phyloP scores from a whole-genome alignment of 2,797 vertebrate genomes.

The Falco berigora region DNA sequence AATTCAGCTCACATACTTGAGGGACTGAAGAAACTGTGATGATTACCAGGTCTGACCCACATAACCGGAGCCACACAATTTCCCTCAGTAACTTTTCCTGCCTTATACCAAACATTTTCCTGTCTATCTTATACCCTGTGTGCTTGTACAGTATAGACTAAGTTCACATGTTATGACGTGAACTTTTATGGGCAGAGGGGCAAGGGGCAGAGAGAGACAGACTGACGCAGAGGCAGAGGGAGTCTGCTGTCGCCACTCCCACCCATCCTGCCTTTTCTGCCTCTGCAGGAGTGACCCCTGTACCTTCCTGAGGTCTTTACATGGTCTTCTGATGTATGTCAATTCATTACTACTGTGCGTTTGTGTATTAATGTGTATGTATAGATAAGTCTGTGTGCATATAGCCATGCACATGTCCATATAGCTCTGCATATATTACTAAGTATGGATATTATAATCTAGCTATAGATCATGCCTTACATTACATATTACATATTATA shows the following conservation, averaged over 20 bases:
- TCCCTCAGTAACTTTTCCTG: background rate
- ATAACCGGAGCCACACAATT: background rate
- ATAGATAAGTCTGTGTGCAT: background rate
- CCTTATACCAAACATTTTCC: background rate
- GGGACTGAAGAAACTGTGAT: accelerated
- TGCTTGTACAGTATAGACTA: background rate
- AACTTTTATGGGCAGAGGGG: background rate
- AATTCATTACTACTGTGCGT: background rate
- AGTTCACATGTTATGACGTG: accelerated
- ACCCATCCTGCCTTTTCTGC: background rate
- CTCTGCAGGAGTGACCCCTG: background rate
- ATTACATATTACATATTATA: background rate
- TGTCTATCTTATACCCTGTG: background rate
- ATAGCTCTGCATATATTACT: background rate
- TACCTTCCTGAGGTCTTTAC: background rate
- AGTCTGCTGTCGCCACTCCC: background rate
- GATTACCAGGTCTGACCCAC: background rate
- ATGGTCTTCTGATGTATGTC: background rate
- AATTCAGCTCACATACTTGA: background rate
- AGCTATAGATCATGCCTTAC: background rate
- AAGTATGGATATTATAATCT: background rate
- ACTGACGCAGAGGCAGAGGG: background rate
- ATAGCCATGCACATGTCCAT: accelerated
- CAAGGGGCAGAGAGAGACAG: background rate
- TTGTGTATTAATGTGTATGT: background rate